phyloP scores from a whole-genome alignment of 1,140 invertebrate genomes.

The Brachionus sp. region DNA sequence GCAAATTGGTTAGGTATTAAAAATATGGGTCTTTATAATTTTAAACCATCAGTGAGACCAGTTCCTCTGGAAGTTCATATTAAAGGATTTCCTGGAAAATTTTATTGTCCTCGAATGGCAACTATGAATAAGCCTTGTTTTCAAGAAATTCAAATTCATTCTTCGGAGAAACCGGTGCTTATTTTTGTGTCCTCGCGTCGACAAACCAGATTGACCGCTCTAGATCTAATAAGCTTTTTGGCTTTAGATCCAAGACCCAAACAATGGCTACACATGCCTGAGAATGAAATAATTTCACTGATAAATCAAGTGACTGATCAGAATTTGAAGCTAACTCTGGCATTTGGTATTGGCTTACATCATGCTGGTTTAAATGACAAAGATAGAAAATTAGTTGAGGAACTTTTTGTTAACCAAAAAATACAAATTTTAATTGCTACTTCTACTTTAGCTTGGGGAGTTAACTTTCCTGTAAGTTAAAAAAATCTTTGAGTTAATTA shows the following conservation, averaged over 20 bases:
- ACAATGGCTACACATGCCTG: conserved; percentile 86
- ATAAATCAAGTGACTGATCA: conserved; percentile 66
- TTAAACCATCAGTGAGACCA: conserved; percentile 90
- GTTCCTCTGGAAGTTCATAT: conserved; percentile 95
- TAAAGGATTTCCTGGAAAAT: conserved; percentile 84
- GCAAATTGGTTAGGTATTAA: conserved; percentile 90
- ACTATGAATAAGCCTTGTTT: conserved; percentile 99
- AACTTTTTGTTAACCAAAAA: conserved; percentile 91
- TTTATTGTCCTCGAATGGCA: conserved; percentile 98
- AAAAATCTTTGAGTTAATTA: no score
- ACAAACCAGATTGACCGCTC: conserved; percentile 90
- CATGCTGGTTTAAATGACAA: conserved; percentile 89
- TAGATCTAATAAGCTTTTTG: conserved; percentile 89
- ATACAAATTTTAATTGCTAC: conserved; percentile 71
- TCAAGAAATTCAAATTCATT: conserved; percentile 83
- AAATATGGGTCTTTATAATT: conserved; percentile 87
- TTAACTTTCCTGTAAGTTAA: conserved; percentile 28
- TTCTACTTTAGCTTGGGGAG: conserved; percentile 13
- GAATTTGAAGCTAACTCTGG: conserved; percentile 85
- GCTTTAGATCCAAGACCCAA: conserved; percentile 86
- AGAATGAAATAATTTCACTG: conserved; percentile 57
- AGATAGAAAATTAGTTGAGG: conserved; percentile 85
- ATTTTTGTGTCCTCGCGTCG: conserved; percentile 96
- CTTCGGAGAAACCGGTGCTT: conserved; percentile 79
- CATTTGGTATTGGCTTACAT: conserved; percentile 97